Evolutionary conservation across 2,113 vertebrate species (phyloP).

Genomic region (Campylorhamphus procurvoides): DNA sequence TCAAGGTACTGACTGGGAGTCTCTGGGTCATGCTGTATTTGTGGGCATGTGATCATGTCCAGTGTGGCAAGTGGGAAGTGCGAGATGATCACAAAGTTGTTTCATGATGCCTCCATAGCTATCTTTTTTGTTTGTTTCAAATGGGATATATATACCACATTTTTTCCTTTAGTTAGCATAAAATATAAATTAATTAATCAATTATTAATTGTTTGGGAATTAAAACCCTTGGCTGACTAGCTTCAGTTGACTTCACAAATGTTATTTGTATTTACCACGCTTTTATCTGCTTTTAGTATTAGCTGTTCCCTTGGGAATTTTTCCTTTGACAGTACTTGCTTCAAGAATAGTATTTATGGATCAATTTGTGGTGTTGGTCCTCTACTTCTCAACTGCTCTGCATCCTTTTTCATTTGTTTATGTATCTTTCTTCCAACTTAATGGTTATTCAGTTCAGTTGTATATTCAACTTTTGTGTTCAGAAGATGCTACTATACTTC

Average conservation of each 20-base stretch:
- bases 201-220: neutral
- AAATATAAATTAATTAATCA: neutral
- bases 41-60: neutral
- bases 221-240: neutral
- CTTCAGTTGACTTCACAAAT: neutral
- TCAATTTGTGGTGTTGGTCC: neutral
- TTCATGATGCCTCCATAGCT: neutral
- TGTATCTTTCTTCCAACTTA: neutral
- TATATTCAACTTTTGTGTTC: neutral
- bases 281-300: neutral
- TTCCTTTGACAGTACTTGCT: neutral
- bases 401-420: neutral
- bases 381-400: neutral
- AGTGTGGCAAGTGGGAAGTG: neutral
- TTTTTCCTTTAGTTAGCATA: neutral
- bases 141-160: neutral
- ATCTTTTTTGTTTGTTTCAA: neutral
- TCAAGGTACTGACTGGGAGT: neutral
- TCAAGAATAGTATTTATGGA: neutral
- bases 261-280: neutral
- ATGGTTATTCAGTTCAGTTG: neutral
- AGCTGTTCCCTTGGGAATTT: neutral
- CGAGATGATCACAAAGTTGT: neutral
- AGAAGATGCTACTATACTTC: neutral
- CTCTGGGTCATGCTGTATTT: neutral